phyloP scores from a whole-genome alignment of 2,888 invertebrate species.

The Callinectes sapidus region DNA sequence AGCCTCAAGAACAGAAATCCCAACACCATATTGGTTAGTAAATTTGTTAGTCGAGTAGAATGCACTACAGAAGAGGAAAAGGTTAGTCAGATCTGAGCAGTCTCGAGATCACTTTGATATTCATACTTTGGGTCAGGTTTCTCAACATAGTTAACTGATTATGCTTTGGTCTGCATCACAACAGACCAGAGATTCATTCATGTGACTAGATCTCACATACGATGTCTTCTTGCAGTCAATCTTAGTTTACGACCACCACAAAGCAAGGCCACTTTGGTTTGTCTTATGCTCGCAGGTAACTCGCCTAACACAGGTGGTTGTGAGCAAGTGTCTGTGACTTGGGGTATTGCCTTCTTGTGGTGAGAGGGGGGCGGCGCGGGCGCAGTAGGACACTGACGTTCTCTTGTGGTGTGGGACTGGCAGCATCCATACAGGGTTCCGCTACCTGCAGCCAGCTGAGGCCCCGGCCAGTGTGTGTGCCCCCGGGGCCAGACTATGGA shows the following conservation, averaged over 20 bases:
- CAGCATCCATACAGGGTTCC: constrained; percentile 36
- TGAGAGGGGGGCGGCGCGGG: constrained; percentile 59
- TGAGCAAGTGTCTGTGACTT: constrained; percentile 69
- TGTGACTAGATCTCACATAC: constrained; percentile 69
- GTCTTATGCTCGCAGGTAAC: constrained; percentile 69
- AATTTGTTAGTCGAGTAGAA: constrained; percentile 64
- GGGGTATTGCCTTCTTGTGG: constrained; percentile 71
- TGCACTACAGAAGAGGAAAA: constrained; percentile 59
- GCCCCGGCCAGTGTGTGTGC: constrained; percentile 62
- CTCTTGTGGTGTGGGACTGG: constrained; percentile 52
- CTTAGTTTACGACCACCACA: constrained; percentile 70
- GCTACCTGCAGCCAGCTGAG: constrained; percentile 54
- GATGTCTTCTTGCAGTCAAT: constrained; percentile 68
- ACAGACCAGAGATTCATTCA: constrained; percentile 67
- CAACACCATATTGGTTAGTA: constrained; percentile 61
- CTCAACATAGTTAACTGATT: constrained; percentile 67
- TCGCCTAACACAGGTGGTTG: constrained; percentile 68
- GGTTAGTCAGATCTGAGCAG: constrained; percentile 64
- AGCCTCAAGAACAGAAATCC: constrained; percentile 66
- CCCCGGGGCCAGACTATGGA: constrained; percentile 67
- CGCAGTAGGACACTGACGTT: constrained; percentile 42
- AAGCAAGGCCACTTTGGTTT: constrained; percentile 72
- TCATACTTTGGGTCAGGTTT: constrained; percentile 66
- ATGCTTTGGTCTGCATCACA: constrained; percentile 59
- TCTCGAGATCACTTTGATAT: constrained; percentile 65